These are phyloP conservation scores for Agelaius tricolor DNA, from an alignment of 2,113 vertebrate genomes.

Conservation along the genomic window DNA sequence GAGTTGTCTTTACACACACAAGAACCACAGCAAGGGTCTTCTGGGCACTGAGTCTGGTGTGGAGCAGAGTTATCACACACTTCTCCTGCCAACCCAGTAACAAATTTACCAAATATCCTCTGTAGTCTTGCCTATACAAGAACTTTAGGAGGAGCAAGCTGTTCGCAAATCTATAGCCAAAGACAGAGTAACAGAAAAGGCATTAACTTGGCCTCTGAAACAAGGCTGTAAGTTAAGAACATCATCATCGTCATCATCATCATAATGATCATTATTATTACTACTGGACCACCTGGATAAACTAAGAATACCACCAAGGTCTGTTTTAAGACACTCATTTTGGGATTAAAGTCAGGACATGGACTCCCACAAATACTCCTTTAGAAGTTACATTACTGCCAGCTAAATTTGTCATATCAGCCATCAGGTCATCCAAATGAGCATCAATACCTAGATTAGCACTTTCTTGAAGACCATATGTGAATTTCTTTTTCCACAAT, in stretches of 20 bases:
- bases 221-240: neutral
- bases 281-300: neutral
- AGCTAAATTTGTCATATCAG: neutral
- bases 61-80: rapidly evolving
- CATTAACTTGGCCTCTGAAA: neutral
- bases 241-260: neutral
- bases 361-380: neutral
- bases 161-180: neutral
- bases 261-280: neutral
- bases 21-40: neutral
- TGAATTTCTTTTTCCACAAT: neutral
- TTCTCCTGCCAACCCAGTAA: neutral
- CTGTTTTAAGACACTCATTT: neutral
- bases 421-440: neutral
- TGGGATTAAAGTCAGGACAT: neutral
- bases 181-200: neutral
- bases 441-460: neutral
- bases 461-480: neutral
- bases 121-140: neutral
- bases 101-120: neutral
- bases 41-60: neutral
- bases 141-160: neutral
- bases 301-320: neutral
- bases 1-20: neutral
- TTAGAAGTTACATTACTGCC: neutral